A percentile compares a stretch with the other conserved stretches of the same genome.
Evolutionary conservation across 2,888 invertebrate genomes (phyloP).

Genomic region (Cephus spinipes): DNA sequence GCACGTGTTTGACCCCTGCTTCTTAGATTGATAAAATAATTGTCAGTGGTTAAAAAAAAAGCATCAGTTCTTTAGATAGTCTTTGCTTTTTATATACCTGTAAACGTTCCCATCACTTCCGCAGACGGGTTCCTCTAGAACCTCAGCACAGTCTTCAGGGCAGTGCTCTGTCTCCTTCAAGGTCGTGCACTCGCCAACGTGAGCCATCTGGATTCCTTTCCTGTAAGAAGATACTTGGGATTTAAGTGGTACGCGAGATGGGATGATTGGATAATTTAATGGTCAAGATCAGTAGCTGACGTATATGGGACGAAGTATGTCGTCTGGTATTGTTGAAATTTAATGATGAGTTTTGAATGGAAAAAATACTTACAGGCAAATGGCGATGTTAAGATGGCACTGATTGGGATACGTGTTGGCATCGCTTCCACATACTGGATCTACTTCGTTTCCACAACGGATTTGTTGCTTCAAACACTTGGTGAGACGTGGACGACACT

Average conservation of each 20-base stretch:
- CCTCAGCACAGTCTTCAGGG: conserved; percentile 71
- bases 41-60: not conserved
- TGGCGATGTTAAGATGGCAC: conserved; percentile 85
- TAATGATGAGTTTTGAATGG: not conserved
- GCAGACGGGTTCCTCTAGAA: conserved; percentile 81
- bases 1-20: not conserved
- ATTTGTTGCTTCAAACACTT: conserved; percentile 82
- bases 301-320: not conserved
- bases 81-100: conserved; percentile 69
- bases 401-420: conserved; percentile 86
- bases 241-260: conserved; percentile 4
- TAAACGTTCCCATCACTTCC: conserved; percentile 92
- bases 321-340: not conserved
- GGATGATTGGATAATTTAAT: not conserved
- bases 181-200: conserved; percentile 87
- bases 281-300: not conserved
- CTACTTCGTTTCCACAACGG: conserved; percentile 74
- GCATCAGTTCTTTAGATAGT: not conserved
- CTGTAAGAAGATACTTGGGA: conserved; percentile 65
- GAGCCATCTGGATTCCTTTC: conserved; percentile 87
- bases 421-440: conserved; percentile 91
- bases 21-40: not conserved
- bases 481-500: conserved; percentile 79
- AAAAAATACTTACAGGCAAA: conserved; percentile 79
- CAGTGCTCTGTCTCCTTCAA: conserved; percentile 76